These are phyloP conservation scores for Notechis scutatus DNA, from an alignment of 2,113 vertebrate genomes.

Conservation along the genomic window DNA sequence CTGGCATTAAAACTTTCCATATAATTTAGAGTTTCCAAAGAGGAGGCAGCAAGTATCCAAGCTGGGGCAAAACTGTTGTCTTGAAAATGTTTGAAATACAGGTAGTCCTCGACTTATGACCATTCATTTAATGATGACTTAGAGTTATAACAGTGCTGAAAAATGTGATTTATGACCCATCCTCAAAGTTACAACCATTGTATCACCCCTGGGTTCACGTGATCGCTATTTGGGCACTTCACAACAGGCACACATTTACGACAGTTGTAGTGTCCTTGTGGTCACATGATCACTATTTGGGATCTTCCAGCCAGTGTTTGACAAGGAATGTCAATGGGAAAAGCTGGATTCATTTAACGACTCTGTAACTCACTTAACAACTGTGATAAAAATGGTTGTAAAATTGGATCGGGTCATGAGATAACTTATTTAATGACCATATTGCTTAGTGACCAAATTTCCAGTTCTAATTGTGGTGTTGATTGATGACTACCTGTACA, in stretches of 20 bases:
- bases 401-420: not conserved
- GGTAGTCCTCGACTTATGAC: not conserved
- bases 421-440: not conserved
- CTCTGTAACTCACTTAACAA: not conserved
- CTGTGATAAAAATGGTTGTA: not conserved
- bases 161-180: not conserved
- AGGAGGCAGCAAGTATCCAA: slow-evolving; percentile 75
- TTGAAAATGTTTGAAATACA: slow-evolving; percentile 44
- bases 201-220: not conserved
- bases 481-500: not conserved
- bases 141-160: not conserved
- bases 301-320: not conserved
- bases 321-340: not conserved
- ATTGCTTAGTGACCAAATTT: not conserved
- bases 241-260: not conserved
- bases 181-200: no score
- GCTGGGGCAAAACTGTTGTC: slow-evolving; percentile 51
- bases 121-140: not conserved
- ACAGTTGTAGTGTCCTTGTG: not conserved
- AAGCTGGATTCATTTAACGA: not conserved
- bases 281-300: not conserved
- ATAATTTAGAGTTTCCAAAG: slow-evolving; percentile 72
- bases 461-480: not conserved
- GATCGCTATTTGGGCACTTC: not conserved
- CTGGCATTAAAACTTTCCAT: slow-evolving; percentile 84